Conservation (phyloP, 2,797 vertebrate species). For the Urophycis tenuis region DNA sequence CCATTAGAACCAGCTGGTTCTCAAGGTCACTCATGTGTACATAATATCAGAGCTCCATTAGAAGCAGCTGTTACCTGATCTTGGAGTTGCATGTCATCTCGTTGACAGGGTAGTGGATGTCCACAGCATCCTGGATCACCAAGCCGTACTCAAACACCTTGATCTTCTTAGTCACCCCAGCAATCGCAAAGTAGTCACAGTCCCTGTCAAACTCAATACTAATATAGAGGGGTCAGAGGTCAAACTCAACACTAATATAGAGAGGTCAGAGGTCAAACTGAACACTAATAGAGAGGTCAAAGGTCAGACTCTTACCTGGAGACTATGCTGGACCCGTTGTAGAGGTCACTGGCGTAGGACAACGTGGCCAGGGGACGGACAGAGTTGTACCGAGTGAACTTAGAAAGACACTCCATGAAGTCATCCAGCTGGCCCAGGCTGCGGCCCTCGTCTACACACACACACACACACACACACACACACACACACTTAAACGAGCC, state of each 20-base stretch:
- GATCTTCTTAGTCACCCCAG: constrained; percentile 99
- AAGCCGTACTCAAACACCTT: constrained; percentile 98
- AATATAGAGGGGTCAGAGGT: constrained; percentile 42
- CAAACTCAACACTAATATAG: constrained; percentile 92
- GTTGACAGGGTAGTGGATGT: constrained; percentile 98
- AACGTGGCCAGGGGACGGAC: constrained; percentile 92
- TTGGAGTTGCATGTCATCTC: constrained; percentile 99
- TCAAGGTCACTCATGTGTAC: too few relatives aligned
- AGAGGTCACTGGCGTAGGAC: constrained; percentile 96
- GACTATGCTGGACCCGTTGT: constrained; percentile 98
- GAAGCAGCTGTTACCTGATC: constrained; percentile 81
- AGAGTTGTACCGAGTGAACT: constrained; percentile 97
- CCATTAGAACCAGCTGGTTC: too few relatives aligned
- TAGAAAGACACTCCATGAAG: constrained; percentile 97
- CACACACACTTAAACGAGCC: not conserved
- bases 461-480: not conserved
- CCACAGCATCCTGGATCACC: constrained; percentile 97
- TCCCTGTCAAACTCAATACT: constrained; percentile 99
- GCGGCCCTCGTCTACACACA: constrained; percentile 84
- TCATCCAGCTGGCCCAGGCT: constrained; percentile 95
- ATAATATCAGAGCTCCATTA: too few relatives aligned
- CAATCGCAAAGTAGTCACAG: constrained; percentile 99
- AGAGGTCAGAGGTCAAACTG: not conserved
- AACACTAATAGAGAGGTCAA: not conserved
- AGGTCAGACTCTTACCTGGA: constrained; percentile 78